Evolutionary conservation across 2,113 vertebrate species (phyloP).

Genomic region (Paralichthys olivaceus): DNA sequence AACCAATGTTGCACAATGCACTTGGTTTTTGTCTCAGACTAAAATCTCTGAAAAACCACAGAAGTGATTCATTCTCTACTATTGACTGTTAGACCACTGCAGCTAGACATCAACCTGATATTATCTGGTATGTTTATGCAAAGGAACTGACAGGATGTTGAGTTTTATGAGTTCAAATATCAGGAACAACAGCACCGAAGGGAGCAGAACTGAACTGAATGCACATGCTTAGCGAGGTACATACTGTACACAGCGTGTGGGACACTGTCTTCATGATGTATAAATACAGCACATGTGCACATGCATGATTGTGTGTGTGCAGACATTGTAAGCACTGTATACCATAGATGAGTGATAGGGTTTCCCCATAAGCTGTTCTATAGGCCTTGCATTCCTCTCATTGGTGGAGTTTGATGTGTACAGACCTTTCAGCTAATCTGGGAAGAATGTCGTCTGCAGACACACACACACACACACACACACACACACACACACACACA

Average conservation of each 20-base stretch:
- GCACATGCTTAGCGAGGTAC: slow-evolving; percentile 33
- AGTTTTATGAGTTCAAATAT: slow-evolving; percentile 24
- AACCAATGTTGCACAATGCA: slow-evolving; percentile 29
- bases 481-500: slow-evolving; percentile 75
- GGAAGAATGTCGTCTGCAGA: slow-evolving; percentile 78
- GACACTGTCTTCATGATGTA: slow-evolving; percentile 26
- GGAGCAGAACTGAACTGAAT: not conserved
- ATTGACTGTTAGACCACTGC: slow-evolving; percentile 62
- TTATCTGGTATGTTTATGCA: slow-evolving; percentile 54
- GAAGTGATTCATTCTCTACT: slow-evolving; percentile 70
- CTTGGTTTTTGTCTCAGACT: slow-evolving; percentile 44
- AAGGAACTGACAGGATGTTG: slow-evolving; percentile 18
- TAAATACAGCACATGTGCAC: slow-evolving; percentile 43
- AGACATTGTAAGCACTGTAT: slow-evolving; percentile 23
- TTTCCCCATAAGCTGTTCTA: slow-evolving; percentile 68
- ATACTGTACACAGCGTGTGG: slow-evolving; percentile 34
- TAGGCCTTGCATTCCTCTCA: slow-evolving; percentile 73
- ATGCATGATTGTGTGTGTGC: not conserved
- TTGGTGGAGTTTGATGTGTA: slow-evolving; percentile 70
- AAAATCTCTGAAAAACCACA: slow-evolving; percentile 58
- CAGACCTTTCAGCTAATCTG: slow-evolving; percentile 74
- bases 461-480: slow-evolving; percentile 80
- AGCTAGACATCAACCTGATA: slow-evolving; percentile 40
- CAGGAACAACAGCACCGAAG: slow-evolving; percentile 12
- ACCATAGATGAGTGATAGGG: slow-evolving; percentile 68